These are phyloP conservation scores for Lethenteron camtschaticum DNA, from an alignment of 2,113 vertebrate species.

Conservation along the genomic window DNA sequence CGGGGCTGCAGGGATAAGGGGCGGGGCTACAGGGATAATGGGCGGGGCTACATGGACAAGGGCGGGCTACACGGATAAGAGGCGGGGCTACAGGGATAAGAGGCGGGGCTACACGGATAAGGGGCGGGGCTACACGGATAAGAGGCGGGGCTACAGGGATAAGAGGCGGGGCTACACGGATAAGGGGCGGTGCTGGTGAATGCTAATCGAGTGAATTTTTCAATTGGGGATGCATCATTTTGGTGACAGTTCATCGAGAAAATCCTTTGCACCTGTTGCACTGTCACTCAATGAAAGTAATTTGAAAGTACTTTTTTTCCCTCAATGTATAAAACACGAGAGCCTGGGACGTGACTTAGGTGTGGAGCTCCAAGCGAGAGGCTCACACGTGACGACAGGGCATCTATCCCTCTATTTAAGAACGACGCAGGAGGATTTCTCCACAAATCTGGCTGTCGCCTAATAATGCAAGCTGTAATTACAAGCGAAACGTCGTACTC, in stretches of 20 bases:
- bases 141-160: background rate
- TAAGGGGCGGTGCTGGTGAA: background rate
- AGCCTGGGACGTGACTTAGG: background rate
- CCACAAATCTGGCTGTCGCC: background rate
- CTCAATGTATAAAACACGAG: background rate
- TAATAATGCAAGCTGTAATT: too few species aligned
- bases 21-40: background rate
- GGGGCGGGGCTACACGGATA: background rate
- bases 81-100: background rate
- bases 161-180: background rate
- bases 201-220: background rate
- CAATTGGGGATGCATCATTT: background rate
- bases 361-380: background rate
- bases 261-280: background rate
- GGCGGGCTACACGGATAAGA: background rate
- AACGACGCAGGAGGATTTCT: background rate
- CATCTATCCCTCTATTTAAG: background rate
- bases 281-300: constrained; percentile 6
- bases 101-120: background rate
- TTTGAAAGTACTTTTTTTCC: background rate
- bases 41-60: background rate
- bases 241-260: background rate
- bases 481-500: too few species aligned
- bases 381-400: background rate
- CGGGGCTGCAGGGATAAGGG: background rate